These are phyloP conservation scores for Adelognathus sp. DNA, from an alignment of 2,888 invertebrate genomes.

Conservation along the genomic window DNA sequence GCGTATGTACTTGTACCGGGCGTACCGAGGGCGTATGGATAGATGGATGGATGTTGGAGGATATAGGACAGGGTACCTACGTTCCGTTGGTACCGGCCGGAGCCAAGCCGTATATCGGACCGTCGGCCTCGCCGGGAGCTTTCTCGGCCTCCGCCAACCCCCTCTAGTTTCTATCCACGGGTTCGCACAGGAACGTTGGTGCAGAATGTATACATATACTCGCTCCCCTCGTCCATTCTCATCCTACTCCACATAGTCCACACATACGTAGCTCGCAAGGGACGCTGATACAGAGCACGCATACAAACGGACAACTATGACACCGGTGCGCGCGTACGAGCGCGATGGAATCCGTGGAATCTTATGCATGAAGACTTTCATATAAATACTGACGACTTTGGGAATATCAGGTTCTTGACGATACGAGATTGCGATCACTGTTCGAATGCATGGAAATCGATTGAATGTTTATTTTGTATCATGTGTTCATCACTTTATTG, in stretches of 20 bases:
- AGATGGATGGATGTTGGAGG: conserved; percentile 6
- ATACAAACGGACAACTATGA: background rate
- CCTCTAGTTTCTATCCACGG: conserved; percentile 9
- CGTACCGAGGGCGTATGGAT: conserved; percentile 39
- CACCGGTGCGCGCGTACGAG: background rate
- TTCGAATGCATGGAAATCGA: background rate
- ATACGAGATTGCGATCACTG: background rate
- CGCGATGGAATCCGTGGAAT: background rate
- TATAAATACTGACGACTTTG: background rate
- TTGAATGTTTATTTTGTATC: too few species aligned
- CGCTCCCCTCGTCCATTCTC: conserved; percentile 25
- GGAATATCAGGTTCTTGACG: background rate
- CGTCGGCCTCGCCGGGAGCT: conserved; percentile 8
- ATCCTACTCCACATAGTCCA: conserved; percentile 17
- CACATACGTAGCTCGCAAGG: too few species aligned
- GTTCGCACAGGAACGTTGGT: conserved; percentile 31
- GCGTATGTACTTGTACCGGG: conserved; percentile 32
- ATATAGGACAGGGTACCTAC: conserved; percentile 9
- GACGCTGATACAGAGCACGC: too few species aligned
- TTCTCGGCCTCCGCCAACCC: conserved; percentile 18
- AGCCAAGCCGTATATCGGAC: conserved; percentile 42
- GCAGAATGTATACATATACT: conserved; percentile 10
- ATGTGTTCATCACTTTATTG: too few species aligned
- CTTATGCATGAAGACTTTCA: background rate
- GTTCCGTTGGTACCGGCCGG: conserved; percentile 34